Evolutionary conservation across 2,113 vertebrate species (phyloP).

Genomic region (Apodemus speciosus): DNA sequence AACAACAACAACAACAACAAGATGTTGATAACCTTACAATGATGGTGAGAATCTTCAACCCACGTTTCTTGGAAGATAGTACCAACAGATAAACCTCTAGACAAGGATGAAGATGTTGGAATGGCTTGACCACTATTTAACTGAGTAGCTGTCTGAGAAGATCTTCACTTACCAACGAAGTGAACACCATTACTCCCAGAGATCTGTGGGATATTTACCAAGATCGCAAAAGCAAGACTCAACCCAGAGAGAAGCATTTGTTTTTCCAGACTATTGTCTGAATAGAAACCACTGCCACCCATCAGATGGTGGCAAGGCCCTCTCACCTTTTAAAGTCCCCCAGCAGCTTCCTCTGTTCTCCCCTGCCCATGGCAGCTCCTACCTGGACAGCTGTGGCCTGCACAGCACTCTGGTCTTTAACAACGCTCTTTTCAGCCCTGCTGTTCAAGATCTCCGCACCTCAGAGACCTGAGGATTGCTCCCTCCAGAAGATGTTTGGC

Average conservation of each 20-base stretch:
- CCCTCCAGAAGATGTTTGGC: not conserved
- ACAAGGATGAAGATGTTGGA: not conserved
- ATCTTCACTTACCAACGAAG: not conserved
- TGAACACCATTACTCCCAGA: not conserved
- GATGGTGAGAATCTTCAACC: not conserved
- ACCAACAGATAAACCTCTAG: not conserved
- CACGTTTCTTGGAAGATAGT: not conserved
- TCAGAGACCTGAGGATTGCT: not conserved
- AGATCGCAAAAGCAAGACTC: not conserved
- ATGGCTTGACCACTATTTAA: not conserved
- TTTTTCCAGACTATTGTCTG: not conserved
- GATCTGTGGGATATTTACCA: not conserved
- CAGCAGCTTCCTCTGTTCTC: not conserved
- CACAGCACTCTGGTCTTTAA: not conserved
- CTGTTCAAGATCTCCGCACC: not conserved
- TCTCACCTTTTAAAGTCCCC: not conserved
- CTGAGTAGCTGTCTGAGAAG: not conserved
- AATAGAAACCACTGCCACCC: not conserved
- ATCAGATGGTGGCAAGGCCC: not conserved
- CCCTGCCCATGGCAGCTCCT: not conserved
- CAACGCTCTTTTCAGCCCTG: not conserved
- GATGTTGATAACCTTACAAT: not conserved
- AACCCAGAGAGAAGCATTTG: not conserved
- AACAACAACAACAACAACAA: not conserved
- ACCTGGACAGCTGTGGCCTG: not conserved